Evolutionary conservation across 2,888 invertebrate genomes (phyloP).

Genomic region (Alviniconcha strummeri): DNA sequence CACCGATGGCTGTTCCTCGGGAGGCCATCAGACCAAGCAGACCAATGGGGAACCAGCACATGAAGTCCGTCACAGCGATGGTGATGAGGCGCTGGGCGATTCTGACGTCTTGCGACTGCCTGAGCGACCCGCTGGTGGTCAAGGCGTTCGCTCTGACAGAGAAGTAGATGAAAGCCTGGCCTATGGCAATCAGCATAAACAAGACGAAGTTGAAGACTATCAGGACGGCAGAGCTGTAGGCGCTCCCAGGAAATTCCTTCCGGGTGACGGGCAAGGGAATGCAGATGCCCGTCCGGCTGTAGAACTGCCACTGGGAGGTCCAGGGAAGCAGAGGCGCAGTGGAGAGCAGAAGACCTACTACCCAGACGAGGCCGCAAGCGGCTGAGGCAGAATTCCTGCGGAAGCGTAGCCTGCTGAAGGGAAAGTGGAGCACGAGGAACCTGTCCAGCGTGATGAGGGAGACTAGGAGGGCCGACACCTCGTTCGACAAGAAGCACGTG

Average conservation of each 20-base stretch:
- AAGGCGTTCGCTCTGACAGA: conserved; percentile 40
- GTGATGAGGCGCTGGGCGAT: no score
- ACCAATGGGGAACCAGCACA: no score
- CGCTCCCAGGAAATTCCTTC: conserved; percentile 66
- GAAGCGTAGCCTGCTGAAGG: conserved; percentile 65
- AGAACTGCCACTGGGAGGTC: conserved; percentile 52
- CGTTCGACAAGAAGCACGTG: conserved; percentile 30
- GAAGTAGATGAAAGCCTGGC: conserved; percentile 66
- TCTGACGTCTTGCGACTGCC: no score
- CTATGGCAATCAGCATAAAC: conserved; percentile 63
- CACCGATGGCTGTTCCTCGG: no score
- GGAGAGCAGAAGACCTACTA: conserved; percentile 55
- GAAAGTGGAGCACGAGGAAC: conserved; percentile 79
- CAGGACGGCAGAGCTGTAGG: conserved; percentile 67
- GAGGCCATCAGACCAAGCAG: no score
- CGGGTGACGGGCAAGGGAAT: conserved; percentile 69
- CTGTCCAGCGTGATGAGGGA: conserved; percentile 62
- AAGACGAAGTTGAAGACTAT: conserved; percentile 63
- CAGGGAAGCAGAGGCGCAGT: conserved; percentile 59
- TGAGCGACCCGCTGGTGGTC: no score
- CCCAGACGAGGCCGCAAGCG: conserved; percentile 56
- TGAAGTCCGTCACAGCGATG: no score
- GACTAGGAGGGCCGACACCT: conserved; percentile 32
- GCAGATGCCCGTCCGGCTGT: conserved; percentile 63
- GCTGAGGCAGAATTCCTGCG: conserved; percentile 48